These are phyloP conservation scores for Crepidodera aurea DNA, from an alignment of 2,888 invertebrate species.

Conservation along the genomic window DNA sequence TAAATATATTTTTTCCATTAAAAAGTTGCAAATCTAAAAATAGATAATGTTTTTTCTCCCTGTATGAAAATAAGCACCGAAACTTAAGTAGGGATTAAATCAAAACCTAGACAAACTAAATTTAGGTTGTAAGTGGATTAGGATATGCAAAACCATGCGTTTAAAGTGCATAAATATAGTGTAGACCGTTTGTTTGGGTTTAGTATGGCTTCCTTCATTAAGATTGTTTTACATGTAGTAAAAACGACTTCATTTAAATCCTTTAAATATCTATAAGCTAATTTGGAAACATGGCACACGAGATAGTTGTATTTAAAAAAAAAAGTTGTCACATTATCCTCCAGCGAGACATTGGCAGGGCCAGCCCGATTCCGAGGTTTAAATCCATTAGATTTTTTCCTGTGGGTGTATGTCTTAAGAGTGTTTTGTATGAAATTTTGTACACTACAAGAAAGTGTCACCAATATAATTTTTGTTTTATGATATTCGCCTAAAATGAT, in stretches of 20 bases:
- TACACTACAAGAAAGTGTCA: background rate
- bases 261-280: background rate
- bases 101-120: conserved; percentile 14
- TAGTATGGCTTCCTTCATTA: conserved; percentile 11
- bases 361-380: no score
- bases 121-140: conserved; percentile 20
- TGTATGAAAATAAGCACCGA: background rate
- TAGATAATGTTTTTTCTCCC: background rate
- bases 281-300: background rate
- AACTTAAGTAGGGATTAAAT: conserved; percentile 21
- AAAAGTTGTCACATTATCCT: no score
- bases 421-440: no score
- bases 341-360: no score
- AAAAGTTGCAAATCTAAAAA: no score
- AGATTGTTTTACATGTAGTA: conserved; percentile 18
- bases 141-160: conserved; percentile 9
- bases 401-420: no score
- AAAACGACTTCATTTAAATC: background rate
- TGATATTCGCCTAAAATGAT: conserved; percentile 35
- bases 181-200: conserved; percentile 17
- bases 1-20: no score
- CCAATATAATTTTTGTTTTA: background rate
- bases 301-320: no score
- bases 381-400: no score
- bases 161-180: conserved; percentile 8